Evolutionary conservation across 1,140 invertebrate genomes (phyloP).

Genomic region (Drosophila virilis): DNA sequence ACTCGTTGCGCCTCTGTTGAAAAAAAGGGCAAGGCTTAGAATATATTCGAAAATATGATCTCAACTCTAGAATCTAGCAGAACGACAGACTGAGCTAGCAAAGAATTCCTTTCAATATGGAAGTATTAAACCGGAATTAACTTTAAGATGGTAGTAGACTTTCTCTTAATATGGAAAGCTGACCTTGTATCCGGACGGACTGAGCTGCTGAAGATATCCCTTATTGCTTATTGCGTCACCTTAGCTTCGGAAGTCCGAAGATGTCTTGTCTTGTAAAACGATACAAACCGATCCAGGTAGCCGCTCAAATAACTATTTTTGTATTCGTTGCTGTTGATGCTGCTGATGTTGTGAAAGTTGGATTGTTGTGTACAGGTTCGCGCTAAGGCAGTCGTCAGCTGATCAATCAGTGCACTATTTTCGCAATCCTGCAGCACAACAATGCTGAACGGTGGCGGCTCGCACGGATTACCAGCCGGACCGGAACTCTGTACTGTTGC

Average conservation of each 20-base stretch:
- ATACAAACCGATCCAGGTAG: neutral
- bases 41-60: too few relatives aligned
- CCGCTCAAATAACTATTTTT: neutral
- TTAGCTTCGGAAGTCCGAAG: neutral
- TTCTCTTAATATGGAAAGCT: too few relatives aligned
- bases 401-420: constrained; percentile 41
- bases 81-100: too few relatives aligned
- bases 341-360: neutral
- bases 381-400: constrained; percentile 34
- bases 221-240: too few relatives aligned
- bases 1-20: neutral
- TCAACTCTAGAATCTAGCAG: too few relatives aligned
- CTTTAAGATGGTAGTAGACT: too few relatives aligned
- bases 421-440: constrained; percentile 63
- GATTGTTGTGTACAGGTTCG: neutral
- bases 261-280: neutral
- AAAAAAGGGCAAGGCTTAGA: neutral
- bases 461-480: neutral
- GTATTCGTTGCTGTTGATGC: neutral
- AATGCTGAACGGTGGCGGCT: constrained; percentile 30
- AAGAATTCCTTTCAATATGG: too few relatives aligned
- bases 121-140: too few relatives aligned
- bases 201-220: too few relatives aligned
- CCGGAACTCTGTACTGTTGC: too few relatives aligned
- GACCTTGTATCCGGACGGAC: too few relatives aligned